phyloP scores from a whole-genome alignment of 2,113 vertebrate species.

The Ovibos moschatus region DNA sequence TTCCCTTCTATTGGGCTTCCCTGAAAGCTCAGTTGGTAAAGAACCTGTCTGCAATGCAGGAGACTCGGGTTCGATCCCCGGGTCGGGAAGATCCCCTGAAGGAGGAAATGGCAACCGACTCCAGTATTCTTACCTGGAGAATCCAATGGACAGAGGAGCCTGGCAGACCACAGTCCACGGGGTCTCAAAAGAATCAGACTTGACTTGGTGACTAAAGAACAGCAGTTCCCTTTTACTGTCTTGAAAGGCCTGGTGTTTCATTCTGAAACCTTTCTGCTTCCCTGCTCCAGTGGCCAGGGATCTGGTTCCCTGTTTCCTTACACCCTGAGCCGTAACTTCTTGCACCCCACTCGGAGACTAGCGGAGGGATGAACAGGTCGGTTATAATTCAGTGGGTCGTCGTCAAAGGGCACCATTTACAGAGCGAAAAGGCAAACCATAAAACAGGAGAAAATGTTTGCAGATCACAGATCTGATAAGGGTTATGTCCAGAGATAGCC shows the following conservation, averaged over 20 bases:
- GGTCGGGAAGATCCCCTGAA: neutral
- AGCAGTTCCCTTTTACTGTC: too few species aligned
- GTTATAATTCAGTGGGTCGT: fast-evolving
- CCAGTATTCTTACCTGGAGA: neutral
- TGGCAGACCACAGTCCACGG: neutral
- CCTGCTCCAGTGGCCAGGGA: fast-evolving
- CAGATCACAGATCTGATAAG: neutral
- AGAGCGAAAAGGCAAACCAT: neutral
- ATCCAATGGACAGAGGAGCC: neutral
- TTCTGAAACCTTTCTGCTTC: neutral
- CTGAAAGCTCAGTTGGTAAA: neutral
- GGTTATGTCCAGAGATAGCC: neutral
- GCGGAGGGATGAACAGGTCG: fast-evolving
- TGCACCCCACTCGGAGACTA: fast-evolving
- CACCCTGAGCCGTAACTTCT: fast-evolving
- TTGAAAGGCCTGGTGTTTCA: neutral
- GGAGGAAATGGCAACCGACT: neutral
- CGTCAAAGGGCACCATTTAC: neutral
- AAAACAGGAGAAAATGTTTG: fast-evolving
- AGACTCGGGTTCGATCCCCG: fast-evolving
- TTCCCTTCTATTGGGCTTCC: neutral
- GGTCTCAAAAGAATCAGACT: fast-evolving
- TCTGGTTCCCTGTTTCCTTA: fast-evolving
- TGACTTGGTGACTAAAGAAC: neutral
- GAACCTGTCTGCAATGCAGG: neutral